Evolutionary conservation across 2,797 vertebrate species (phyloP).

Genomic region (Sarcophilus harrisii): DNA sequence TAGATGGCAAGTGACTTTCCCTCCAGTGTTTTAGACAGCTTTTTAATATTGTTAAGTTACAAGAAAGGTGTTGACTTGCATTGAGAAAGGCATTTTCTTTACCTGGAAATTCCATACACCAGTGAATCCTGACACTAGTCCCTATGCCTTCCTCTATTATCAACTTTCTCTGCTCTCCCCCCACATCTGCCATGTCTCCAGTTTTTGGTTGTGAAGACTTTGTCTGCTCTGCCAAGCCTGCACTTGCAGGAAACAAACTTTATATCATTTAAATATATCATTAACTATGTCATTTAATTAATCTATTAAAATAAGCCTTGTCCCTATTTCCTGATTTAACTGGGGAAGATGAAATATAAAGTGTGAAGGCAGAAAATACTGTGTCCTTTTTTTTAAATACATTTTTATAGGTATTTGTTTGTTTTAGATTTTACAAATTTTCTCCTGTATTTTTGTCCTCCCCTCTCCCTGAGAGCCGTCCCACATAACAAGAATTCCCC

Average conservation of each 20-base stretch:
- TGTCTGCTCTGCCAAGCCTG: too few species aligned
- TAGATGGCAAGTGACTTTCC: too few species aligned
- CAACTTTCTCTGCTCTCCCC: too few species aligned
- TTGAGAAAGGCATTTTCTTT: too few species aligned
- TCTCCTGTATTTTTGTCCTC: background rate
- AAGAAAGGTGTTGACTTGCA: too few species aligned
- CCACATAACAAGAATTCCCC: background rate
- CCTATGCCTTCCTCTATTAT: too few species aligned
- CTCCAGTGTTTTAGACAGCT: too few species aligned
- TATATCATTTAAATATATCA: background rate
- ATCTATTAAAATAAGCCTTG: background rate
- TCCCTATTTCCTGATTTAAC: background rate
- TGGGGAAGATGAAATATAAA: background rate
- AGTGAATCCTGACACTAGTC: too few species aligned
- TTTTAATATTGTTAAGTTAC: too few species aligned
- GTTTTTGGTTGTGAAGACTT: too few species aligned
- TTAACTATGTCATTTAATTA: background rate
- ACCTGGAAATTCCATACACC: too few species aligned
- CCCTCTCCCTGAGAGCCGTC: background rate
- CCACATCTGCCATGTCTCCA: too few species aligned
- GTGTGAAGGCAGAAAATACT: background rate
- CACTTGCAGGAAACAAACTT: background rate
- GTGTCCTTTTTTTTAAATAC: background rate
- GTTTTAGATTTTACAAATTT: background rate
- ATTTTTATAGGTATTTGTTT: background rate